phyloP scores from a whole-genome alignment of 1,140 invertebrate species.

The Argopecten irradians region DNA sequence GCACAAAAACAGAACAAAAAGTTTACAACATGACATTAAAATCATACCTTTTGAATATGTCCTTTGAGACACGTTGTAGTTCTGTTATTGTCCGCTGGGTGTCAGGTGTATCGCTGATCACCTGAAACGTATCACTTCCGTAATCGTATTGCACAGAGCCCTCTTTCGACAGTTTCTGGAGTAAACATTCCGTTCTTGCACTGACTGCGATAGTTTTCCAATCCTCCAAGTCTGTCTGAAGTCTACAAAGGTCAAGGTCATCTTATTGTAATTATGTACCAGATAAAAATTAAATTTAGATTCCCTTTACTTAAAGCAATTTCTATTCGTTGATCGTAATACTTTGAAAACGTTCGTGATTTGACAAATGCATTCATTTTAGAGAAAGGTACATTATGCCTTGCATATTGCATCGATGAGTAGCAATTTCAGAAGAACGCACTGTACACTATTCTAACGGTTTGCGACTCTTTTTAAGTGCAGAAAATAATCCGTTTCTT shows the following conservation, averaged over 20 bases:
- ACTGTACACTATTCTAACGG: too few species aligned
- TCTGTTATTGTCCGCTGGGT: not conserved
- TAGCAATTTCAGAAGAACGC: too few species aligned
- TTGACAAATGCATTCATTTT: too few species aligned
- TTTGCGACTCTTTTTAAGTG: too few species aligned
- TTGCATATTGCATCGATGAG: too few species aligned
- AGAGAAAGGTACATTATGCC: too few species aligned
- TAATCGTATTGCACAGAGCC: slow-evolving; percentile 42
- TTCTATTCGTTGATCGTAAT: too few species aligned
- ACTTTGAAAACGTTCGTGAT: too few species aligned
- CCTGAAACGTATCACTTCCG: slow-evolving; percentile 26
- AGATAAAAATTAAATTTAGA: not conserved
- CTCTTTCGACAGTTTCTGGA: slow-evolving; percentile 44
- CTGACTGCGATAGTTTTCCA: slow-evolving; percentile 51
- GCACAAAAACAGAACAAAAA: not conserved
- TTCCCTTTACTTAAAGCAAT: too few species aligned
- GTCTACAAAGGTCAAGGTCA: slow-evolving; percentile 26
- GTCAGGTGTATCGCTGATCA: not conserved
- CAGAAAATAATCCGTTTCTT: too few species aligned
- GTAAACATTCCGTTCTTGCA: slow-evolving; percentile 47
- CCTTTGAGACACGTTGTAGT: slow-evolving; percentile 1
- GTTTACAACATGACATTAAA: not conserved
- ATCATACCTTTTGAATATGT: slow-evolving; percentile 40
- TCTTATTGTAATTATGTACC: not conserved
- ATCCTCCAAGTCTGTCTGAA: slow-evolving; percentile 33